A percentile compares a stretch with the other conserved stretches of the same genome.
Conservation (phyloP, 2,113 vertebrate genomes). For the Martes martes region DNA sequence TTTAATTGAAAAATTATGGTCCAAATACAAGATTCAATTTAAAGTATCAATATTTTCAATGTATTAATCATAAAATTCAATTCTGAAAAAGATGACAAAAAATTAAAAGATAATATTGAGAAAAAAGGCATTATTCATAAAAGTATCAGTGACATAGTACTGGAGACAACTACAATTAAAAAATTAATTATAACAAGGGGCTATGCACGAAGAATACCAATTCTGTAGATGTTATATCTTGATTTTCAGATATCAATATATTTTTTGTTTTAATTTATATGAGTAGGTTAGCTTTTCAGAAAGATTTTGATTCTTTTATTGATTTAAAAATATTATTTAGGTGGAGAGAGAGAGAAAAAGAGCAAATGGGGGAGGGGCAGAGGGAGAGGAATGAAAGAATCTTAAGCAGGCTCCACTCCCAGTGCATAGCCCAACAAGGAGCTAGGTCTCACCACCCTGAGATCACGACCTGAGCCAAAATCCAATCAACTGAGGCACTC, state of each 20-base stretch:
- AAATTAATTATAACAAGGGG: not conserved
- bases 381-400: not conserved
- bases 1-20: not conserved
- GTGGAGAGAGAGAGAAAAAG: not conserved
- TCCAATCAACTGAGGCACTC: not conserved
- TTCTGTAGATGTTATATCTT: not conserved
- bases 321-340: not conserved
- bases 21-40: not conserved
- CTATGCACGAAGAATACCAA: not conserved
- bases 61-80: not conserved
- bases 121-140: not conserved
- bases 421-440: not conserved
- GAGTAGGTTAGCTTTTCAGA: not conserved
- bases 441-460: not conserved
- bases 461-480: not conserved
- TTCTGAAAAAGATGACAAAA: not conserved
- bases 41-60: not conserved
- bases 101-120: not conserved
- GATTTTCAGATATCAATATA: not conserved
- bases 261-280: not conserved
- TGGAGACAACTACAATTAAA: not conserved
- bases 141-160: not conserved
- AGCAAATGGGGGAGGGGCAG: not conserved
- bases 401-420: not conserved
- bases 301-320: not conserved